Evolutionary conservation across 2,797 vertebrate species (phyloP).

Genomic region (Tapera naevia): DNA sequence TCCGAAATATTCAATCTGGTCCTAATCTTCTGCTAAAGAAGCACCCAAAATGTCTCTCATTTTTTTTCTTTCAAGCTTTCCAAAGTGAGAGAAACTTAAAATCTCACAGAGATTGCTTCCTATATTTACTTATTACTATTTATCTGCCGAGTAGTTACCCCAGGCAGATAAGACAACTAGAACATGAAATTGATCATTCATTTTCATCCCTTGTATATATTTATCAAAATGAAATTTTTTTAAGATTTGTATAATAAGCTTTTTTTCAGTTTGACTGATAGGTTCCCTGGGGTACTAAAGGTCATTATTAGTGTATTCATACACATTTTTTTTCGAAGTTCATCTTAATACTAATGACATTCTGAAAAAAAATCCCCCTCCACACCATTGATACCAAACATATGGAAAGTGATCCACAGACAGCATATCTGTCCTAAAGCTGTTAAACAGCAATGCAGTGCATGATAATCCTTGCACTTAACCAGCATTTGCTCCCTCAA

Average conservation of each 20-base stretch:
- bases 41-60: neutral
- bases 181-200: neutral
- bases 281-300: neutral
- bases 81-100: neutral
- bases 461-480: neutral
- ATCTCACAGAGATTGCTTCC: neutral
- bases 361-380: neutral
- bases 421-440: neutral
- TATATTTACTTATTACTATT: neutral
- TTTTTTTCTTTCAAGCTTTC: neutral
- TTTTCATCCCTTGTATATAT: neutral
- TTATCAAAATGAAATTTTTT: neutral
- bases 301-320: neutral
- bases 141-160: neutral
- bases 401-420: neutral
- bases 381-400: neutral
- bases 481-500: neutral
- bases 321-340: neutral
- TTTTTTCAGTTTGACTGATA: neutral
- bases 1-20: neutral
- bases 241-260: neutral
- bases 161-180: neutral
- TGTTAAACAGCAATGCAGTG: neutral
- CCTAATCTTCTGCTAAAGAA: neutral
- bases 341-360: neutral